phyloP scores from a whole-genome alignment of 1,140 invertebrate genomes.

The Homarus americanus region DNA sequence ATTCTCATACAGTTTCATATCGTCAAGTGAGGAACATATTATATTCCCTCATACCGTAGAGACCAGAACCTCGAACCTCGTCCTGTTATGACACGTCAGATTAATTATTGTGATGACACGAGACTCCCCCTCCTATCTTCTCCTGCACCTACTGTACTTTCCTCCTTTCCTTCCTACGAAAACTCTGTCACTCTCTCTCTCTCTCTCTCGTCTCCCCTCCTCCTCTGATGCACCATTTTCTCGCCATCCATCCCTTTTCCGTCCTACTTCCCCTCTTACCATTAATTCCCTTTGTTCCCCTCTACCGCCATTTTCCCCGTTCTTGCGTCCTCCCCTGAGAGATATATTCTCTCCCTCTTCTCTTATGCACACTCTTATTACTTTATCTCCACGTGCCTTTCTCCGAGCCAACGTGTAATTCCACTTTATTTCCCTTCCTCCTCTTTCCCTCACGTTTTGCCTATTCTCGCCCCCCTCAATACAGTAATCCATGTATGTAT shows the following conservation, averaged over 20 bases:
- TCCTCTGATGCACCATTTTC: background rate
- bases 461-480: too few relatives aligned
- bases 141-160: background rate
- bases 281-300: slow-evolving; percentile 7
- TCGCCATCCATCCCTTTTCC: background rate
- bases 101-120: too few relatives aligned
- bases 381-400: background rate
- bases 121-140: background rate
- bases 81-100: too few relatives aligned
- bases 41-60: too few relatives aligned
- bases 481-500: too few relatives aligned
- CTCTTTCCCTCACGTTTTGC: background rate
- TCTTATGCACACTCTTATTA: slow-evolving; percentile 1
- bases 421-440: background rate
- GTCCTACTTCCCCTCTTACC: background rate
- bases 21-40: too few relatives aligned
- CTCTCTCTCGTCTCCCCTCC: background rate
- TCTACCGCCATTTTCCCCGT: background rate
- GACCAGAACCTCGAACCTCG: too few relatives aligned
- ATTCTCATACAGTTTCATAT: too few relatives aligned
- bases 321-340: background rate
- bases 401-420: background rate
- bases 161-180: too few relatives aligned
- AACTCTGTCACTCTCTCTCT: background rate
- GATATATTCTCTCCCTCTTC: background rate